These are phyloP conservation scores for Eublepharis macularius DNA, from an alignment of 2,113 vertebrate genomes.

Conservation along the genomic window DNA sequence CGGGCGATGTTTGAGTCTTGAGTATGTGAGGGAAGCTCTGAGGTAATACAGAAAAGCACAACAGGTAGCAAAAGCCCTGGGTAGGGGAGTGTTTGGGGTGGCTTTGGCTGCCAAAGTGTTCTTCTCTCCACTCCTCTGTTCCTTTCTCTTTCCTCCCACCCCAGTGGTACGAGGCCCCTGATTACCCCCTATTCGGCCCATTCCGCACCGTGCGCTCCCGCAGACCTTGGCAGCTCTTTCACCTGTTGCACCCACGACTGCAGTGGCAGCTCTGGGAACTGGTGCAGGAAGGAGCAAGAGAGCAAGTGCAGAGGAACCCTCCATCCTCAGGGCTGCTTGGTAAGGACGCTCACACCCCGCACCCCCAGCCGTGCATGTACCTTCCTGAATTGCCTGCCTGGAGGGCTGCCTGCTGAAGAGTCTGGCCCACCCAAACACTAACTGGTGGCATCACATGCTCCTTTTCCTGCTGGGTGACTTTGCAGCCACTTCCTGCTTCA, in stretches of 20 bases:
- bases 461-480: too few relatives aligned
- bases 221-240: conserved; percentile 79
- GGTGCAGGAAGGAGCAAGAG: conserved; percentile 79
- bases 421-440: too few relatives aligned
- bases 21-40: too few relatives aligned
- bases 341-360: conserved; percentile 32
- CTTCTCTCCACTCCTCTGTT: background rate
- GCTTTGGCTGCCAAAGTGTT: too few relatives aligned
- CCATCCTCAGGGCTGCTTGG: conserved; percentile 81
- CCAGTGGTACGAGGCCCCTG: conserved; percentile 80
- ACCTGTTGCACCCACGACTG: conserved; percentile 77
- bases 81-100: background rate
- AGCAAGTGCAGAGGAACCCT: conserved; percentile 81
- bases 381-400: background rate
- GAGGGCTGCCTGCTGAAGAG: background rate
- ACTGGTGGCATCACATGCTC: too few relatives aligned
- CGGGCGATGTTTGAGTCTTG: too few relatives aligned
- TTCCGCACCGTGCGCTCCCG: conserved; percentile 75
- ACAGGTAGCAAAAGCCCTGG: too few relatives aligned
- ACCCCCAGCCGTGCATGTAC: background rate
- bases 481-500: too few relatives aligned
- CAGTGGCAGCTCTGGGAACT: conserved; percentile 81
- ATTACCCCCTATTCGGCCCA: conserved; percentile 81
- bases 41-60: too few relatives aligned
- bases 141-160: background rate